Percentiles rank a stretch among this genome's conserved stretches.
These are phyloP conservation scores for Channa argus DNA, from an alignment of 2,113 vertebrate genomes.

Conservation along the genomic window DNA sequence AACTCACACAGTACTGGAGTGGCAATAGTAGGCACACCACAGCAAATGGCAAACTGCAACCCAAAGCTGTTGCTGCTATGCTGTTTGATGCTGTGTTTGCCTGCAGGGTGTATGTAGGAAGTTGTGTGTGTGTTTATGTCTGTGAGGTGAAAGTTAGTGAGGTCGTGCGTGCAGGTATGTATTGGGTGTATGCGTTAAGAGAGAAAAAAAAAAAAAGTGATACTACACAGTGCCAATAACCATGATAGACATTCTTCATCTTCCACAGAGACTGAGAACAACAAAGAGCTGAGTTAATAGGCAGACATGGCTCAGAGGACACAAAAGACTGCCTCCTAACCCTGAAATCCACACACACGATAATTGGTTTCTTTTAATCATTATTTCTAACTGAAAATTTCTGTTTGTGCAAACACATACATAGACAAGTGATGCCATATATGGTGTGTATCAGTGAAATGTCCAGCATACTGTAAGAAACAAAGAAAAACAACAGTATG, in stretches of 20 bases:
- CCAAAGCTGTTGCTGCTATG: conserved; percentile 52
- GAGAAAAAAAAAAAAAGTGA: conserved; percentile 45
- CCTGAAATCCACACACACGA: conserved; percentile 49
- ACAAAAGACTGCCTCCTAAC: conserved; percentile 53
- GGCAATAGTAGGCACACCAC: conserved; percentile 29
- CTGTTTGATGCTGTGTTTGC: conserved; percentile 63
- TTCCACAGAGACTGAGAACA: conserved; percentile 57
- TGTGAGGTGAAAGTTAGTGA: conserved; percentile 41
- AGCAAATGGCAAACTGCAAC: conserved; percentile 52
- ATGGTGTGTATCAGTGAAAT: too few relatives aligned
- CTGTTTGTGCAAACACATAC: conserved; percentile 12
- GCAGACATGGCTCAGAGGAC: conserved; percentile 62
- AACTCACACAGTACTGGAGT: conserved; percentile 37
- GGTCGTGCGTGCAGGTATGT: conserved; percentile 28
- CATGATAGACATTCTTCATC: conserved; percentile 63
- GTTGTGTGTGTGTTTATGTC: conserved; percentile 32
- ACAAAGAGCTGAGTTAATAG: conserved; percentile 66
- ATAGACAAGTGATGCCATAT: conserved; percentile 6
- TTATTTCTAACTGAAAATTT: conserved; percentile 23
- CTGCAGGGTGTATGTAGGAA: conserved; percentile 61
- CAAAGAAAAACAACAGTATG: too few relatives aligned
- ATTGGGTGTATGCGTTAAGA: conserved; percentile 33
- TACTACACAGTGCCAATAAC: conserved; percentile 62
- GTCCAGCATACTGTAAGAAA: too few relatives aligned
- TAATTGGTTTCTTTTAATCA: conserved; percentile 57